Percentiles rank a stretch among this genome's conserved stretches.
phyloP scores from a whole-genome alignment of 1,140 invertebrate species.

The Bombyx mandarina region DNA sequence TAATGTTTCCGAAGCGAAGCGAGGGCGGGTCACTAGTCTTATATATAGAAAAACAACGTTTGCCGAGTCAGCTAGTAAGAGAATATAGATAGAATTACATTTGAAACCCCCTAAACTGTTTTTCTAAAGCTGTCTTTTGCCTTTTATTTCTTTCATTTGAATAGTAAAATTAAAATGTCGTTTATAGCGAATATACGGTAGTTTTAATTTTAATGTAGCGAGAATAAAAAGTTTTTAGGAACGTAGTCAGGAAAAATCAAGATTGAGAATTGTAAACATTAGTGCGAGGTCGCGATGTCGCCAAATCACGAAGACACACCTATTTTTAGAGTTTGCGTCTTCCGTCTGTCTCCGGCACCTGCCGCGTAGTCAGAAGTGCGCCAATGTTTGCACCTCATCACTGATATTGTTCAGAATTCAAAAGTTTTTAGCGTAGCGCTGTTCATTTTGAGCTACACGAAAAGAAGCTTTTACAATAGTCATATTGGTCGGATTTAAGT shows the following conservation, averaged over 20 bases:
- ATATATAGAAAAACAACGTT: too few relatives aligned
- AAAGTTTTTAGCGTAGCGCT: constrained; percentile 6
- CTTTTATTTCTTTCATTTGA: too few relatives aligned
- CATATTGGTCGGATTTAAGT: constrained; percentile 53
- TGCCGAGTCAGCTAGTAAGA: too few relatives aligned
- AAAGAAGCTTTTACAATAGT: constrained; percentile 34
- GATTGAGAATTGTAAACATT: constrained; percentile 49
- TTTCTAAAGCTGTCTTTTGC: too few relatives aligned
- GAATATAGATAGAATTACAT: too few relatives aligned
- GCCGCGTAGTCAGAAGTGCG: constrained; percentile 22
- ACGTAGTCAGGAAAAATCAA: constrained; percentile 1
- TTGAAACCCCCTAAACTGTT: too few relatives aligned
- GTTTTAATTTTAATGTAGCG: too few relatives aligned
- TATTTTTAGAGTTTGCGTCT: constrained; percentile 60
- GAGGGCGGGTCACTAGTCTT: too few relatives aligned
- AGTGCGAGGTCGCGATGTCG: constrained; percentile 51
- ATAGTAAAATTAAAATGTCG: too few relatives aligned
- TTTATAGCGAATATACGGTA: too few relatives aligned
- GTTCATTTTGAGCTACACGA: constrained; percentile 25
- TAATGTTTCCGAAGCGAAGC: too few relatives aligned
- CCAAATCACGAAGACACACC: constrained; percentile 49
- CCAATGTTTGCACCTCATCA: not conserved
- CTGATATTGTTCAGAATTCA: not conserved
- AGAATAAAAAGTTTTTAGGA: too few relatives aligned
- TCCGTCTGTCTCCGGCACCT: constrained; percentile 64